phyloP scores from a whole-genome alignment of 2,888 invertebrate species.

The Dryocosmus kuriphilus region DNA sequence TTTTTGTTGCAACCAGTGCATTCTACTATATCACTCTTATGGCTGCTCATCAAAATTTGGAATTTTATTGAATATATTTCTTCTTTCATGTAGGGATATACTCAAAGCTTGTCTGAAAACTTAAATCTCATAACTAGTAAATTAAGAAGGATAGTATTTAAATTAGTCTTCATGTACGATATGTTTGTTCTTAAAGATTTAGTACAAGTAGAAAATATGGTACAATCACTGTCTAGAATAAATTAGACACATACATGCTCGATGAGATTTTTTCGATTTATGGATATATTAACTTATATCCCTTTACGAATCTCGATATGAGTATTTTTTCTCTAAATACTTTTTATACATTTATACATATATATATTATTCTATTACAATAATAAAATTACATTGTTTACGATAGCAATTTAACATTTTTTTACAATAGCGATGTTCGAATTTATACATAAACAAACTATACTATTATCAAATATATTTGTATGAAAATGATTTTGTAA shows the following conservation, averaged over 20 bases:
- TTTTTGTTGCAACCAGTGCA: background rate
- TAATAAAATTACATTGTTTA: conserved; percentile 2
- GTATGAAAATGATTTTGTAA: conserved; percentile 29
- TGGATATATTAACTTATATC: background rate
- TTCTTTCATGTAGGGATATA: background rate
- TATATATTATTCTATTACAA: conserved; percentile 6
- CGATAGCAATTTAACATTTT: background rate
- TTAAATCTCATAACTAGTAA: background rate
- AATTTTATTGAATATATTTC: background rate
- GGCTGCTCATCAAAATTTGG: background rate
- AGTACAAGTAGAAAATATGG: conserved; percentile 26
- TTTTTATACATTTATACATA: background rate
- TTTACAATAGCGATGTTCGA: background rate
- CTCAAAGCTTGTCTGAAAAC: background rate
- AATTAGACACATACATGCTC: background rate
- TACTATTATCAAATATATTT: conserved; percentile 3
- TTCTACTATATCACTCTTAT: background rate
- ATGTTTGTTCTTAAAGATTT: conserved; percentile 9
- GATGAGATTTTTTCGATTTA: background rate
- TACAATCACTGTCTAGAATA: conserved; percentile 20
- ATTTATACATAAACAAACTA: conserved; percentile 1
- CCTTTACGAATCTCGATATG: background rate
- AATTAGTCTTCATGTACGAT: background rate
- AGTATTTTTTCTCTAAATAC: background rate
- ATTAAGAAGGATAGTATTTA: background rate